A percentile compares a stretch with the other conserved stretches of the same genome.
phyloP scores from a whole-genome alignment of 2,888 invertebrate genomes.

The Ophion ventricosus region DNA sequence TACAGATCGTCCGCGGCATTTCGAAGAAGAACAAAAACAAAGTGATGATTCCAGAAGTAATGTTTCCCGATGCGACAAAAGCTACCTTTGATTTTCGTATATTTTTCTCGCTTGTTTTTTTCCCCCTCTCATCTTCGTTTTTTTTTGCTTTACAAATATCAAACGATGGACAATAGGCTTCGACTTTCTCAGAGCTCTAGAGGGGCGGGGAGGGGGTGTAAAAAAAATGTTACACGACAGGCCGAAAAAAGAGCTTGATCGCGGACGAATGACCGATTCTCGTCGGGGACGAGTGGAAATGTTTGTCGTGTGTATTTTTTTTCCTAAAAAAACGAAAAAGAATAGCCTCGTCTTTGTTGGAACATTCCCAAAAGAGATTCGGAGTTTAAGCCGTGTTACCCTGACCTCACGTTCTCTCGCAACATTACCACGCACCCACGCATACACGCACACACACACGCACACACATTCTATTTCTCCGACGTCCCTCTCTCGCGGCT shows the following conservation, averaged over 20 bases:
- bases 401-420: slow-evolving; percentile 42
- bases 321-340: slow-evolving; percentile 63
- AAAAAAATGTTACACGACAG: slow-evolving; percentile 59
- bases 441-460: neutral
- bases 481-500: slow-evolving; percentile 6
- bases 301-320: slow-evolving; percentile 49
- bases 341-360: slow-evolving; percentile 62
- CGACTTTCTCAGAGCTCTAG: slow-evolving; percentile 39
- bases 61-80: slow-evolving; percentile 21
- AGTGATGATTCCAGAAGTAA: slow-evolving; percentile 23
- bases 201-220: slow-evolving; percentile 21
- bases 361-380: slow-evolving; percentile 56
- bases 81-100: slow-evolving; percentile 23
- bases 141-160: slow-evolving; percentile 56
- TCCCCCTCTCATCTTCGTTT: neutral
- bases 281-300: slow-evolving; percentile 53
- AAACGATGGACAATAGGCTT: slow-evolving; percentile 42
- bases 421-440: slow-evolving; percentile 11
- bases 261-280: slow-evolving; percentile 48
- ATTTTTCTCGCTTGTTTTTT: slow-evolving; percentile 20
- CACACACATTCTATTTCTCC: neutral
- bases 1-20: slow-evolving; percentile 52
- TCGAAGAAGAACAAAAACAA: slow-evolving; percentile 16
- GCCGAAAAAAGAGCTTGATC: slow-evolving; percentile 36
- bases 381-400: slow-evolving; percentile 56